Evolutionary conservation across 2,888 invertebrate genomes (phyloP).

Genomic region (Eupithecia dodoneata): DNA sequence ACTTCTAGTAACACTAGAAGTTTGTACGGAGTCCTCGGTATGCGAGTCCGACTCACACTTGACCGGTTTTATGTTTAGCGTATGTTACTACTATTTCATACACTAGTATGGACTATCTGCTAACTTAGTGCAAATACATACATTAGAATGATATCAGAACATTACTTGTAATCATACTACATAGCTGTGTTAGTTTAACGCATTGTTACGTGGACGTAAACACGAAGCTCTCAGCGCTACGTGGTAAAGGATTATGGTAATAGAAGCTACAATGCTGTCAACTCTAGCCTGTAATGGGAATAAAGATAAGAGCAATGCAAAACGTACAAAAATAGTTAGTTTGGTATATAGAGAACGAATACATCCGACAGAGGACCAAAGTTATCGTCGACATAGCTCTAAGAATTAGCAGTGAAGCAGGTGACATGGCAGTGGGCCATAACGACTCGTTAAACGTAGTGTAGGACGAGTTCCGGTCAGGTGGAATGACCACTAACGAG

Average conservation of each 20-base stretch:
- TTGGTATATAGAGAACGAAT: background rate
- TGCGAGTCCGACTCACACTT: background rate
- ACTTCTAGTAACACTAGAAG: too few species aligned
- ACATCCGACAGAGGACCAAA: too few species aligned
- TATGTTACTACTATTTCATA: background rate
- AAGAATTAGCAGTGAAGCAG: too few species aligned
- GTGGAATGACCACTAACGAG: too few species aligned
- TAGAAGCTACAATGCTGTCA: background rate
- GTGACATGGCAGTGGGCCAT: too few species aligned
- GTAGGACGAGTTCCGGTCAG: too few species aligned
- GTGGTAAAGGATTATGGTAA: constrained; percentile 21
- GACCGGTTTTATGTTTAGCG: background rate
- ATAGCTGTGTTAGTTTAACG: constrained; percentile 50
- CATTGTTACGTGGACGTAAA: constrained; percentile 53
- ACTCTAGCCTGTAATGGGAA: background rate
- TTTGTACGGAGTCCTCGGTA: background rate
- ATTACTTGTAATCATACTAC: background rate
- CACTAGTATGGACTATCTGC: background rate
- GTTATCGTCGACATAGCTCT: too few species aligned
- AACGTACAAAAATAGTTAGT: background rate
- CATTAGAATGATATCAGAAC: background rate
- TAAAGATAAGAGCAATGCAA: background rate
- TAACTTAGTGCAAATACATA: background rate
- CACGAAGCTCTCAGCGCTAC: constrained; percentile 38
- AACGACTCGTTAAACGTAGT: too few species aligned